Percentiles rank a stretch among this genome's conserved stretches.
Evolutionary conservation across 2,113 vertebrate genomes (phyloP).

Genomic region (Neofelis nebulosa): DNA sequence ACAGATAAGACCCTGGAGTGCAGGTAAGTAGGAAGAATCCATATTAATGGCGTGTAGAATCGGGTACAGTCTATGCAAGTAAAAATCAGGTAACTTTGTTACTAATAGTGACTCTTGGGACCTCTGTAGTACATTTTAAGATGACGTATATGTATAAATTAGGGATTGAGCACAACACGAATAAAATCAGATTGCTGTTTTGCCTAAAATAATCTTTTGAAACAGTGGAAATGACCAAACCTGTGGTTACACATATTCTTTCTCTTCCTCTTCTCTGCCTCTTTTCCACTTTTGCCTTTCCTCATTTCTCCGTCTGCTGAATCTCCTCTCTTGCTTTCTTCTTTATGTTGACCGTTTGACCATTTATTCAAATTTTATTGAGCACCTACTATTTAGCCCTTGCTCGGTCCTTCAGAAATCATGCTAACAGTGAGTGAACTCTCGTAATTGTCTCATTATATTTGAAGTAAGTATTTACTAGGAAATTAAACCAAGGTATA

Average conservation of each 20-base stretch:
- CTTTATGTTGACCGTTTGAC: background rate
- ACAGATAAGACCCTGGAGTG: background rate
- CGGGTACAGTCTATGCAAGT: background rate
- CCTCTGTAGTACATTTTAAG: background rate
- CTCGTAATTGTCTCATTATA: background rate
- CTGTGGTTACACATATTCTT: background rate
- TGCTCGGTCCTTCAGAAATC: conserved; percentile 47
- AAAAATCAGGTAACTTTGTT: conserved; percentile 16
- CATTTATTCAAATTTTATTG: background rate
- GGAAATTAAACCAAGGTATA: conserved; percentile 18
- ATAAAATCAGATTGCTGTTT: background rate
- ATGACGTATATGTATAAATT: background rate
- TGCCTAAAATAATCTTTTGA: background rate
- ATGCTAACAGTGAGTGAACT: background rate
- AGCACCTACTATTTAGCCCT: background rate
- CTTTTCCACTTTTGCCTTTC: background rate
- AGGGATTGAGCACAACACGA: background rate
- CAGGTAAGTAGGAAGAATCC: background rate
- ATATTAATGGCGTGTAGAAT: background rate
- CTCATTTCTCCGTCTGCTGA: background rate
- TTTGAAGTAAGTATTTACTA: conserved; percentile 29
- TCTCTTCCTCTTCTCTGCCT: background rate
- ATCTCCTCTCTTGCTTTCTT: background rate
- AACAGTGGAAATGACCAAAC: conserved; percentile 35
- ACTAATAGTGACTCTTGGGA: background rate